These are phyloP conservation scores for Drosophila sechellia DNA, from an alignment of 1,140 invertebrate species.

Conservation along the genomic window DNA sequence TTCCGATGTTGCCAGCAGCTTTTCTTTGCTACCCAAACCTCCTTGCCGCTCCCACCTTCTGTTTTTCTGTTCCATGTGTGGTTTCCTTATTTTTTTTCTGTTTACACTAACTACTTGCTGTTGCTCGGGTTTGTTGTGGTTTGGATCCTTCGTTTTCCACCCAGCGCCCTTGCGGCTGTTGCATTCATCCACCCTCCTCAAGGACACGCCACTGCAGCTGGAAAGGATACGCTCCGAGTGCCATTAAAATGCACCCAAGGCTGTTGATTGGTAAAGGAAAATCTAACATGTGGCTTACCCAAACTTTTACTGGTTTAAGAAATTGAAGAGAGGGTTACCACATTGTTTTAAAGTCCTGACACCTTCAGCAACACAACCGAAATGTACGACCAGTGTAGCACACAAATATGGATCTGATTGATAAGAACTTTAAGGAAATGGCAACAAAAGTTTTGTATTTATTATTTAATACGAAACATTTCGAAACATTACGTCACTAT, in stretches of 20 bases:
- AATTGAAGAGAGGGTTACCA: conserved; percentile 11
- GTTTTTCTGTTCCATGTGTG: conserved; percentile 23
- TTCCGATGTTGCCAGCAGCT: conserved; percentile 33
- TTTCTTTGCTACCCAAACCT: conserved; percentile 6
- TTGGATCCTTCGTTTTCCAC: conserved; percentile 12
- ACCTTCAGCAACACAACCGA: conserved; percentile 35
- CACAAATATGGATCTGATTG: not conserved
- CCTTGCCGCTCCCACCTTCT: not conserved
- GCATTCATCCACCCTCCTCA: conserved; percentile 14
- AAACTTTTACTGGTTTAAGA: conserved; percentile 40
- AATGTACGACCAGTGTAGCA: too few species aligned
- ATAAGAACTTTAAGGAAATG: not conserved
- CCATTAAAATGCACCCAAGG: conserved; percentile 63
- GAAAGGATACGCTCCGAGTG: conserved; percentile 39
- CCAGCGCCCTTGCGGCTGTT: conserved; percentile 6
- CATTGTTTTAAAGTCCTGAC: conserved; percentile 49
- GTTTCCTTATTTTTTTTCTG: conserved; percentile 26
- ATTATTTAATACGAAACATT: too few species aligned
- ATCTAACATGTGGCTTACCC: conserved; percentile 59
- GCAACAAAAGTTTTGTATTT: too few species aligned
- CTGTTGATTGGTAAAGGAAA: conserved; percentile 64
- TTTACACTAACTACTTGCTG: conserved; percentile 53
- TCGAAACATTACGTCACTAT: too few species aligned
- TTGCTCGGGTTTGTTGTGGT: conserved; percentile 44
- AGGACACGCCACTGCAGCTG: conserved; percentile 39